A percentile compares a stretch with the other conserved stretches of the same genome.
These are phyloP conservation scores for Chloromyia formosa DNA, from an alignment of 2,888 invertebrate species.

Conservation along the genomic window DNA sequence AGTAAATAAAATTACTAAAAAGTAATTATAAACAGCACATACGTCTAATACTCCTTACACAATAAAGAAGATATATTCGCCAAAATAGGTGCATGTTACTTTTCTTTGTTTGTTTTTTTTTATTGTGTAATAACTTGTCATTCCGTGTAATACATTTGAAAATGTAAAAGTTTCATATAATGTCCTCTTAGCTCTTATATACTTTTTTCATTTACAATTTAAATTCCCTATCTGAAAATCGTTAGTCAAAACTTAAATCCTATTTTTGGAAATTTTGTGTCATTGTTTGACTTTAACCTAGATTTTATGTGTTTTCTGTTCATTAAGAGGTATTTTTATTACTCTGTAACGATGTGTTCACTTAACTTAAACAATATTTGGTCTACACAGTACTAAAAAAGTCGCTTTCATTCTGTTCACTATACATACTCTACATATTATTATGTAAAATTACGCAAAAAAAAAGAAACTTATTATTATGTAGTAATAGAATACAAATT, in stretches of 20 bases:
- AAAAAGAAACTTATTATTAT: background rate
- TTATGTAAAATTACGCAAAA: background rate
- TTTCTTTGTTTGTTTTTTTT: background rate
- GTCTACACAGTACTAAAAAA: background rate
- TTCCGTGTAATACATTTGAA: too few relatives aligned
- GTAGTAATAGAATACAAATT: background rate
- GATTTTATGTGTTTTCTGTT: too few relatives aligned
- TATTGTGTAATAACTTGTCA: too few relatives aligned
- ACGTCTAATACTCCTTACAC: too few relatives aligned
- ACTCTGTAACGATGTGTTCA: slow-evolving; percentile 20
- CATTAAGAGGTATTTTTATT: slow-evolving; percentile 32
- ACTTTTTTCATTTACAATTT: too few relatives aligned
- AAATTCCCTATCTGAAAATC: background rate
- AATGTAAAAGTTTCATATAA: too few relatives aligned
- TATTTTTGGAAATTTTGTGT: slow-evolving; percentile 10
- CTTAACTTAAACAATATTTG: slow-evolving; percentile 2
- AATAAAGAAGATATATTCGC: too few relatives aligned
- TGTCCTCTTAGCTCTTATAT: too few relatives aligned
- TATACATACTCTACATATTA: background rate
- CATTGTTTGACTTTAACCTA: background rate
- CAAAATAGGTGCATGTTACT: background rate
- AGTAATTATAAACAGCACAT: too few relatives aligned
- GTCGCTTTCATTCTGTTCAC: background rate
- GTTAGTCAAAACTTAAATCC: slow-evolving; percentile 2
- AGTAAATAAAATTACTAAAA: slow-evolving; percentile 5